Conservation (phyloP, 2,888 invertebrate genomes). For the Rhagium mordax region DNA sequence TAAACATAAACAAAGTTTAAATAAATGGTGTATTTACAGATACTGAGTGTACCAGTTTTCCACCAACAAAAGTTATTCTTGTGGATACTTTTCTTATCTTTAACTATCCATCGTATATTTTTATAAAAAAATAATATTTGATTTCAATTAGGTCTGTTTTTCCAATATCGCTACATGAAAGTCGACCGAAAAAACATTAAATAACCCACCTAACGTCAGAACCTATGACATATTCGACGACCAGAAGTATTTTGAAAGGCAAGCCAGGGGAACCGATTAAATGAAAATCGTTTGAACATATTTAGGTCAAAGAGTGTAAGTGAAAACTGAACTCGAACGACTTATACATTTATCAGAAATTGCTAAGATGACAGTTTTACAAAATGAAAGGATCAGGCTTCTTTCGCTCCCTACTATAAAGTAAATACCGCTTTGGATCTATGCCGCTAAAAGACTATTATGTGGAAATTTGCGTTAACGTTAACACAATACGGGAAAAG, state of each 20-base stretch:
- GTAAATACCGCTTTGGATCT: conserved; percentile 2
- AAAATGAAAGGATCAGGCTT: conserved; percentile 22
- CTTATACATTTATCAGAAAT: conserved; percentile 17
- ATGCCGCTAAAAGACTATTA: conserved; percentile 5
- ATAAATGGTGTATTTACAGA: too few relatives aligned
- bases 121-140: too few relatives aligned
- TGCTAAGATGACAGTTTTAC: conserved; percentile 13
- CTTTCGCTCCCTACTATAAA: not conserved
- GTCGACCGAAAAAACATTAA: too few relatives aligned
- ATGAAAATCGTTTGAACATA: not conserved
- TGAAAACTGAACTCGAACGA: conserved; percentile 25
- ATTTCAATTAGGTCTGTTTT: too few relatives aligned
- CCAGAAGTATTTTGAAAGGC: not conserved
- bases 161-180: too few relatives aligned
- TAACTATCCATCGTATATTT: too few relatives aligned
- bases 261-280: not conserved
- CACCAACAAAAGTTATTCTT: too few relatives aligned
- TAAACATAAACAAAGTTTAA: too few relatives aligned
- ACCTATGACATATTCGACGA: not conserved
- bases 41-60: too few relatives aligned
- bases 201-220: not conserved
- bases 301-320: conserved; percentile 10
- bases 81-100: too few relatives aligned
- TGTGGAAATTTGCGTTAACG: conserved; percentile 14
- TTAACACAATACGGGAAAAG: conserved; percentile 9